Base-by-base conservation (phyloP, 2,113 vertebrate species). In the Acrocephalus kingi region DNA sequence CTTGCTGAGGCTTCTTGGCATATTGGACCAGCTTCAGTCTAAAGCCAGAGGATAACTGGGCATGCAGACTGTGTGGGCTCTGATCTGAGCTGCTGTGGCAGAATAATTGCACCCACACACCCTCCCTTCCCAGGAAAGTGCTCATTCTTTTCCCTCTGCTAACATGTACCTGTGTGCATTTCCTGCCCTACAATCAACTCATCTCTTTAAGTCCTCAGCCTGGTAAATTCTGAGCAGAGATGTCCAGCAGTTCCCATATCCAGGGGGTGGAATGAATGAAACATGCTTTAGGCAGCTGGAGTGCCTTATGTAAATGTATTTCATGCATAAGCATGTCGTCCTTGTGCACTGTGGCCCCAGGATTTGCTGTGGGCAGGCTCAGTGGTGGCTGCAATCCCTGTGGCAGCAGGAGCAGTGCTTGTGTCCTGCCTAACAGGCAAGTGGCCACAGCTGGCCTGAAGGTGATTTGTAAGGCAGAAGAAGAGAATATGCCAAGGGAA, bases 101-200 rank as follows among this genome's bases (percentile, higher is more conserved):
- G 37, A 39, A 76, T 15, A 54, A 83, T 30, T 20, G 15, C 22
- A 61, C 15, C 9, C 28, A 39, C 8, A 11, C 37, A 35, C 15
- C 15, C 6, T 55, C 10, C 58, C 21, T 20, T 81, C 64, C 56
- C 24, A 61, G 16, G 10, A 48, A 3, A 49, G 4, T 2, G 33
- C 12, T 66, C 0, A 0, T 19, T 62, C 49, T 64, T 82, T 25
- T 15, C 49, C 71, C 45, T 28, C 45, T 66, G 11, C 12, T 56
- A 27, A 22, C 0, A 0, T 15, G 5, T 13, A 24, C 45, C 16
- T 41, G 3, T 31, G 4, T 39, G 6, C 25, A 5, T 13, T 68
- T 79, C 14, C 17, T 1, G 1, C 39, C 33, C 64, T 64, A 45
- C 33, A 67, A 25, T 37, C 54, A 41, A 3, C 24, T 62, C 30